Evolutionary conservation across 1,140 invertebrate genomes (phyloP).

Genomic region (Solenopsis fugax): DNA sequence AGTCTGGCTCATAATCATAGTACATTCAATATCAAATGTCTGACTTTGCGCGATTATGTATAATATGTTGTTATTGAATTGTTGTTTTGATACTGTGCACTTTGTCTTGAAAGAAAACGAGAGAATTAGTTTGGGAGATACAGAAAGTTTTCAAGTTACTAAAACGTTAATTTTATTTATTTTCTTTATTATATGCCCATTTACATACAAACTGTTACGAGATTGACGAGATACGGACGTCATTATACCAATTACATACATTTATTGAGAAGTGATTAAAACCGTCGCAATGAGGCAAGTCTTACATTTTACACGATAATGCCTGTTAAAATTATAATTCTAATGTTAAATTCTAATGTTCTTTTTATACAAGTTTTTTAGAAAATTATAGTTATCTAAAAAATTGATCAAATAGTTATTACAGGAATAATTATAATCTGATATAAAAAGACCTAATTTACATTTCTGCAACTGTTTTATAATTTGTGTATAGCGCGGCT

Average conservation of each 20-base stretch:
- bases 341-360: constrained; percentile 14
- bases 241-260: constrained; percentile 82
- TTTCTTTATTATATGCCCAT: neutral
- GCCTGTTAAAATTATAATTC: neutral
- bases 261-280: constrained; percentile 78
- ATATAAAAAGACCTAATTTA: constrained; percentile 1
- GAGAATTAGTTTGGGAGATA: neutral
- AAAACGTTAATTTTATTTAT: neutral
- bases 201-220: constrained; percentile 20
- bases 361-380: neutral
- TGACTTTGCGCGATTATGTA: constrained; percentile 45
- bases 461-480: neutral
- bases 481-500: neutral
- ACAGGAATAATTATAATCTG: constrained; percentile 3
- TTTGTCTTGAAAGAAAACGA: neutral
- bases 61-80: neutral
- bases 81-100: neutral
- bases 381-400: neutral
- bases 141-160: neutral
- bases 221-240: constrained; percentile 77
- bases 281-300: constrained; percentile 83
- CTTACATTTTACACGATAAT: constrained; percentile 82
- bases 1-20: constrained; percentile 14
- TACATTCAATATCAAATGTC: constrained; percentile 13
- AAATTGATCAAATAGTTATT: neutral